Percentiles rank a stretch among this genome's conserved stretches.
These are phyloP conservation scores for Anthopleura xanthogrammica DNA, from an alignment of 92 coral and sea anemone species.

Conservation along the genomic window DNA sequence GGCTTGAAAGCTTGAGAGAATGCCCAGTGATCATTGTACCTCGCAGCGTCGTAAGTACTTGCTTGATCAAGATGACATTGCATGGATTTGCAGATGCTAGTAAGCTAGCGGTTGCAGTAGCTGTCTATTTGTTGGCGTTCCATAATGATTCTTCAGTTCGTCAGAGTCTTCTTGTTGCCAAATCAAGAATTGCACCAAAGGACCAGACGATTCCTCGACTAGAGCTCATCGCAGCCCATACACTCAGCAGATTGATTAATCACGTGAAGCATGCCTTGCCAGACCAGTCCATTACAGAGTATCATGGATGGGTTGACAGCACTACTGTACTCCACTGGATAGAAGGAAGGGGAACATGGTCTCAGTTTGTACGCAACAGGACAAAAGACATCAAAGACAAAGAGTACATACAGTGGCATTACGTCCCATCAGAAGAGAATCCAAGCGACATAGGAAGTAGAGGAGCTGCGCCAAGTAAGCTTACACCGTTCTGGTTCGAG, in stretches of 20 bases:
- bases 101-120: constrained; percentile 39
- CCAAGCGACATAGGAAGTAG: constrained; percentile 54
- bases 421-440: constrained; percentile 50
- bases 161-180: constrained; percentile 54
- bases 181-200: constrained; percentile 61
- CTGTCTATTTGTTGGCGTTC: constrained; percentile 28
- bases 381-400: constrained; percentile 46
- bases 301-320: constrained; percentile 55
- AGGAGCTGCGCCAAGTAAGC: constrained; percentile 37
- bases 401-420: constrained; percentile 43
- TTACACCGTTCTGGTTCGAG: constrained; percentile 41
- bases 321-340: no score
- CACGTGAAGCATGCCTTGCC: constrained; percentile 41
- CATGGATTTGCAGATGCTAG: constrained; percentile 66
- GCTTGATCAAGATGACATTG: constrained; percentile 14
- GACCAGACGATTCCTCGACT: constrained; percentile 44
- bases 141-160: constrained; percentile 23
- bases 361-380: constrained; percentile 51
- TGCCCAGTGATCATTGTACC: constrained; percentile 44
- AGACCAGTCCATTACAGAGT: constrained; percentile 26
- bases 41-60: constrained; percentile 47
- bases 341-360: no score
- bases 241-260: constrained; percentile 38
- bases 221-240: constrained; percentile 58
- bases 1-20: constrained; percentile 30